Percentiles rank a stretch among this genome's conserved stretches.
phyloP scores from a whole-genome alignment of 2,797 vertebrate species.

The Paratrypauchen microcephalus region DNA sequence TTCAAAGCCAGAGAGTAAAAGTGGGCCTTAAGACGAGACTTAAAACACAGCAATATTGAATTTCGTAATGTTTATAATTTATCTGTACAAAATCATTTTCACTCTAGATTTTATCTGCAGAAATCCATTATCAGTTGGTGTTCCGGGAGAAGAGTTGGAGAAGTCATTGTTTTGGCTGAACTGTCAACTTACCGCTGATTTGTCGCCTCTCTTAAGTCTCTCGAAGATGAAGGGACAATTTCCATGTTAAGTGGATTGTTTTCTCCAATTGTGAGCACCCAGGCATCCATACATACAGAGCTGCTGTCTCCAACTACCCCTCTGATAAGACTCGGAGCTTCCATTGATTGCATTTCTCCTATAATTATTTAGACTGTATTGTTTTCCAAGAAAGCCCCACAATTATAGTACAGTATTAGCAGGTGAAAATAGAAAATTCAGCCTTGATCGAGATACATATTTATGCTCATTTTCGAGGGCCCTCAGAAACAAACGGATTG shows the following conservation, averaged over 20 bases:
- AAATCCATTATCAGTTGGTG: conserved; percentile 39
- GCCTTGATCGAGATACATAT: conserved; percentile 58
- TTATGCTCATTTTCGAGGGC: conserved; percentile 48
- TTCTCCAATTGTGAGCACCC: conserved; percentile 43
- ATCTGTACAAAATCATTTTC: neutral
- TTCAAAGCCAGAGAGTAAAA: too few species aligned
- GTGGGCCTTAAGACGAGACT: too few species aligned
- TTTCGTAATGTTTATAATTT: neutral
- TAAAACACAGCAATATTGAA: neutral
- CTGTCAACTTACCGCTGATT: conserved; percentile 55
- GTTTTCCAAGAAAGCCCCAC: conserved; percentile 35
- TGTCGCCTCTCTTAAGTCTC: conserved; percentile 49
- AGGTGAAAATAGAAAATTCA: conserved; percentile 52
- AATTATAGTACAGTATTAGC: conserved; percentile 53
- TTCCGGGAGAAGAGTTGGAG: conserved; percentile 29
- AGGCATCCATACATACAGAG: conserved; percentile 39
- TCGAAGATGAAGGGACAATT: conserved; percentile 68
- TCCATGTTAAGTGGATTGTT: conserved; percentile 72
- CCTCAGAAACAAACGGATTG: conserved; percentile 56
- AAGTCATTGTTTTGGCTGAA: conserved; percentile 33
- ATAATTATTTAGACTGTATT: conserved; percentile 39
- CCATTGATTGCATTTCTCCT: conserved; percentile 50
- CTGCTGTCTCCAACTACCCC: conserved; percentile 39
- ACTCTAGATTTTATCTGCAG: neutral
- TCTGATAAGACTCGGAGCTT: conserved; percentile 53